Base-by-base conservation (phyloP, 2,113 vertebrate species). In the Phoenicopterus ruber region DNA sequence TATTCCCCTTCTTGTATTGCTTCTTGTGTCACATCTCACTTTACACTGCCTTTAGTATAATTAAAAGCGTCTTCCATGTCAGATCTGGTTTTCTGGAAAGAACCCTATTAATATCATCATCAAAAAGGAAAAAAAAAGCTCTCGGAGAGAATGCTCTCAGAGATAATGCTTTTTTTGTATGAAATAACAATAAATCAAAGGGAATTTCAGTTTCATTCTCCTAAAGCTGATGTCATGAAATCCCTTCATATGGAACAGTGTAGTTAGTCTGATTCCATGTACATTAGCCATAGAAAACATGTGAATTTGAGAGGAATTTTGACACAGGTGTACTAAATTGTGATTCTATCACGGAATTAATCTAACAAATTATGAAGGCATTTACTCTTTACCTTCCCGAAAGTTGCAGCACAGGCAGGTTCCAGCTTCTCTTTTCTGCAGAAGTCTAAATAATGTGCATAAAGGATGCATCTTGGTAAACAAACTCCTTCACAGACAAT, bases 401-500 rank as follows among this genome's bases (percentile, higher is more conserved):
- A 99, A 13, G 99, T 99, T 61, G 99, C 99, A 70, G 99, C 99
- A n/a, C 99, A 99, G n/a, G 99, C 99, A 70, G 99, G 99, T 86
- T 99, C 99, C 70, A 99, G 97, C 74, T 99, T 99, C 96, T 99
- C 99, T 94, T 99, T 99, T 72, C 99, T 98, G 96, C 99, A 99
- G 98, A 99, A 99, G 97, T 99, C 99, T 97, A 99, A 98, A 91
- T 99, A 99, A 96, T 99, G 99, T 29, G 99, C 98, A 63, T 99
- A 99, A 80, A 99, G 99, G 94, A 99, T 99, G 80, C 99, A 99
- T 28, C 99, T 98, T 17, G 99, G 99, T 82, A 99, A 97, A 96
- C 99, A 99, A 96, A 99, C 99, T 89, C 99, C 99, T 97, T 99
- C 99, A 97, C 99, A 99, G 34, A 99, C 99, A 13, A 99, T 99